phyloP scores from a whole-genome alignment of 1,140 invertebrate species.

The Achatina immaculata region DNA sequence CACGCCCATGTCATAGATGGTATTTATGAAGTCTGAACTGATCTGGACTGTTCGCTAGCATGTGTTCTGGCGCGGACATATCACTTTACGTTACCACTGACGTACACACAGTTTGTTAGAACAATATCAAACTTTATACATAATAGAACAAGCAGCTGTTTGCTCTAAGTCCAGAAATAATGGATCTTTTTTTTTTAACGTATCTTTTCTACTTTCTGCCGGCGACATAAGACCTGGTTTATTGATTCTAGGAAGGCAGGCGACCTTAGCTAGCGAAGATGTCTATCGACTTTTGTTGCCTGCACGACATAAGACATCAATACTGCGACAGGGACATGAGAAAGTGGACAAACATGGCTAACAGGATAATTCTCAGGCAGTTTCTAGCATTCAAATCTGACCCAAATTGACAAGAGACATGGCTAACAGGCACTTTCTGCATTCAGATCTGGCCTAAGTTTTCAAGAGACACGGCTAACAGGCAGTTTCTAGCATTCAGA shows the following conservation, averaged over 20 bases:
- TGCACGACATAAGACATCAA: neutral
- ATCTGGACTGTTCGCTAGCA: neutral
- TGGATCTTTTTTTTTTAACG: neutral
- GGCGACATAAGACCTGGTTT: neutral
- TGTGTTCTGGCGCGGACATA: neutral
- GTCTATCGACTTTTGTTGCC: neutral
- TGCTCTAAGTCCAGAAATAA: neutral
- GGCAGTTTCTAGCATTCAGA: too few relatives aligned
- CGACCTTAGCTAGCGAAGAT: neutral
- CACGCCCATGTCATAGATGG: too few relatives aligned
- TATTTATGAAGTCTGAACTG: too few relatives aligned
- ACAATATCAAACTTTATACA: neutral
- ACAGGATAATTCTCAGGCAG: too few relatives aligned
- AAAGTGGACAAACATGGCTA: too few relatives aligned
- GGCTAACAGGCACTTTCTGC: too few relatives aligned
- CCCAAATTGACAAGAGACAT: too few relatives aligned
- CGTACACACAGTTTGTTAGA: too few relatives aligned
- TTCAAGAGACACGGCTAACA: too few relatives aligned
- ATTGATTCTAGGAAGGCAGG: neutral
- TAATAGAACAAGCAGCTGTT: neutral
- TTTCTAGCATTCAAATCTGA: too few relatives aligned
- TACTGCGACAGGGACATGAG: neutral
- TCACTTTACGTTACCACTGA: too few relatives aligned
- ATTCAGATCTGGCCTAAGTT: too few relatives aligned
- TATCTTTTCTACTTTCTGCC: conserved; percentile 1